Conservation (phyloP, 92 coral and sea anemone species). For the Epizoanthus stellaris region DNA sequence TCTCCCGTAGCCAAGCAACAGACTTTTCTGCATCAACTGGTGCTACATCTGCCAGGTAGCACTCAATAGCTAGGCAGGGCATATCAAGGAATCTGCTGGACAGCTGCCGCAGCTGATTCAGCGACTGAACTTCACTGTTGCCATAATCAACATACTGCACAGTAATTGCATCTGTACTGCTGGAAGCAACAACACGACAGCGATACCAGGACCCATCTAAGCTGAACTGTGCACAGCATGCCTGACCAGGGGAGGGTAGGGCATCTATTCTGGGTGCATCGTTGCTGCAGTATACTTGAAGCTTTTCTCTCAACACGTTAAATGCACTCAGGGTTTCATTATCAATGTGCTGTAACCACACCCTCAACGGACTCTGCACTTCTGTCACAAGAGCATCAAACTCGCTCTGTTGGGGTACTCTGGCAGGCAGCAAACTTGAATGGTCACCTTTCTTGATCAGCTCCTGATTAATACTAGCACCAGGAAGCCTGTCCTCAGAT, state of each 20-base stretch:
- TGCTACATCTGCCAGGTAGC: constrained; percentile 68
- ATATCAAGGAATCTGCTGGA: constrained; percentile 50
- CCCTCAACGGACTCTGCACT: constrained; percentile 64
- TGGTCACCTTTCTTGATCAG: constrained; percentile 32
- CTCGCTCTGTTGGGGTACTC: constrained; percentile 52
- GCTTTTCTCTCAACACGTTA: constrained; percentile 49
- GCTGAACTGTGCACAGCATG: constrained; percentile 74
- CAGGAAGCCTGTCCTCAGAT: constrained; percentile 34
- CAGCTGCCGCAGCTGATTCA: constrained; percentile 56
- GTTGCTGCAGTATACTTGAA: constrained; percentile 57
- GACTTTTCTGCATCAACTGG: constrained; percentile 53
- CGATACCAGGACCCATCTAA: constrained; percentile 81
- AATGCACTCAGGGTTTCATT: constrained; percentile 46
- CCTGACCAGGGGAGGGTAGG: constrained; percentile 61
- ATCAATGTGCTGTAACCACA: constrained; percentile 76
- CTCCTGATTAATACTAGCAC: constrained; percentile 57
- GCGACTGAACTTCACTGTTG: constrained; percentile 66
- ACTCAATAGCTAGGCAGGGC: constrained; percentile 76
- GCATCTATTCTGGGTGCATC: constrained; percentile 35
- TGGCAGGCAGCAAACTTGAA: constrained; percentile 32
- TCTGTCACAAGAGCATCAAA: constrained; percentile 75
- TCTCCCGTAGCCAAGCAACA: constrained; percentile 60
- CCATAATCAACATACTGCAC: constrained; percentile 89
- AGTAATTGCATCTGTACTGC: constrained; percentile 31
- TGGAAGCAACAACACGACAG: constrained; percentile 64